Percentiles rank a stretch among this genome's conserved stretches.
Evolutionary conservation across 2,113 vertebrate genomes (phyloP).

Genomic region (Baryphthengus martii): DNA sequence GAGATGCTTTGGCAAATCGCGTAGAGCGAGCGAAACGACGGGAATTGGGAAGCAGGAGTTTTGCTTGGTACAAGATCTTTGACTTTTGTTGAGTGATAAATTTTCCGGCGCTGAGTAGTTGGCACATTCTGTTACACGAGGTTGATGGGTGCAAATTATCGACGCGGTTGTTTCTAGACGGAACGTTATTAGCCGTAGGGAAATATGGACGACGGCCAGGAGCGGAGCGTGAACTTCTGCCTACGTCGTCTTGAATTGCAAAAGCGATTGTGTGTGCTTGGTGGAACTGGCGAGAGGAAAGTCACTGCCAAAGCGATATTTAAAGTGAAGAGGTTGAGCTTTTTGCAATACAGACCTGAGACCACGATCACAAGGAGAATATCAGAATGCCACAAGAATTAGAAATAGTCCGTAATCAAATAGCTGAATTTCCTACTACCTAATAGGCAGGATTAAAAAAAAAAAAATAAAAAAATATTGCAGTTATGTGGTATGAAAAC

Average conservation of each 20-base stretch:
- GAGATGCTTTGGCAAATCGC: background rate
- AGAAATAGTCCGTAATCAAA: background rate
- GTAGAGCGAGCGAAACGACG: background rate
- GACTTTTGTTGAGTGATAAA: background rate
- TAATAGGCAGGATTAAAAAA: background rate
- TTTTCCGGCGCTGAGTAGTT: background rate
- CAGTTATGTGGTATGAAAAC: background rate
- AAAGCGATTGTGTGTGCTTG: background rate
- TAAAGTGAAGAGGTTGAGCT: background rate
- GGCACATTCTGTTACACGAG: background rate
- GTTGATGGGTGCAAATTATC: background rate
- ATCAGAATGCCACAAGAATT: background rate
- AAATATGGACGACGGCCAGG: background rate
- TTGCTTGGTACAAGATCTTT: background rate
- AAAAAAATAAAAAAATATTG: background rate
- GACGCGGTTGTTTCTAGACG: background rate
- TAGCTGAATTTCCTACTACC: background rate
- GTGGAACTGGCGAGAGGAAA: background rate
- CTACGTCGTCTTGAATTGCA: background rate
- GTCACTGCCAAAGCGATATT: background rate
- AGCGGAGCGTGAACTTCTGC: background rate
- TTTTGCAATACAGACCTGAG: background rate
- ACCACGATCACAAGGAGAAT: background rate
- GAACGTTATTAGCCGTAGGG: background rate
- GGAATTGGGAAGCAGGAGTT: background rate